A percentile compares a stretch with the other conserved stretches of the same genome.
phyloP scores from a whole-genome alignment of 2,797 vertebrate species.

The Anguilla obscura region DNA sequence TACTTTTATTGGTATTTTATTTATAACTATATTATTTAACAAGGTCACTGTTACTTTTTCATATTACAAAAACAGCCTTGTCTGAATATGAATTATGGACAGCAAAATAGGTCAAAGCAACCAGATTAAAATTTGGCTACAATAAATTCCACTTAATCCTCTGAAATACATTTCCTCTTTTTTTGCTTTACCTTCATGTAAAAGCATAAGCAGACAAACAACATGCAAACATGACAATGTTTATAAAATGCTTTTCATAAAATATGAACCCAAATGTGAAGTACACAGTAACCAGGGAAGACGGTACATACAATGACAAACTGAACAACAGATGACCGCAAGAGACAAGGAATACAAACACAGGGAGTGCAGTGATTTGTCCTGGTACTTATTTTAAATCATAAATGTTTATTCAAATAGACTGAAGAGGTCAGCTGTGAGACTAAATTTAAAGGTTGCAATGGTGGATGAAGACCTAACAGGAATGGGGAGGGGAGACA shows the following conservation, averaged over 20 bases:
- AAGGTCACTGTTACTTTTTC: neutral
- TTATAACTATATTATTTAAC: neutral
- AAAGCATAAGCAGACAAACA: slow-evolving; percentile 6
- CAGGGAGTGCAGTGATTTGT: too few relatives aligned
- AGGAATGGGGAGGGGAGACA: too few relatives aligned
- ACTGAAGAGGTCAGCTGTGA: too few relatives aligned
- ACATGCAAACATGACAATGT: neutral
- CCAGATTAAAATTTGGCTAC: slow-evolving; percentile 31
- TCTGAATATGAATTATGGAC: slow-evolving; percentile 9
- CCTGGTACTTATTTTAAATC: too few relatives aligned
- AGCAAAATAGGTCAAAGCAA: slow-evolving; percentile 31
- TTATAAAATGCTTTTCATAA: neutral
- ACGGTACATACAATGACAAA: neutral
- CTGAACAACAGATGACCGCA: too few relatives aligned
- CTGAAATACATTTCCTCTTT: slow-evolving; percentile 20
- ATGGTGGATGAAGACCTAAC: too few relatives aligned
- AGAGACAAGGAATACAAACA: too few relatives aligned
- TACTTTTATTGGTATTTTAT: neutral
- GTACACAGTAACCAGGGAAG: too few relatives aligned
- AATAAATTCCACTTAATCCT: slow-evolving; percentile 43
- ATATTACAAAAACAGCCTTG: neutral
- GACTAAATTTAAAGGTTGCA: too few relatives aligned
- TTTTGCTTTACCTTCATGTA: neutral
- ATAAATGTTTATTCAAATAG: too few relatives aligned
- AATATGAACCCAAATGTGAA: neutral